Evolutionary conservation across 2,113 vertebrate genomes (phyloP).

Genomic region (Tyto alba): DNA sequence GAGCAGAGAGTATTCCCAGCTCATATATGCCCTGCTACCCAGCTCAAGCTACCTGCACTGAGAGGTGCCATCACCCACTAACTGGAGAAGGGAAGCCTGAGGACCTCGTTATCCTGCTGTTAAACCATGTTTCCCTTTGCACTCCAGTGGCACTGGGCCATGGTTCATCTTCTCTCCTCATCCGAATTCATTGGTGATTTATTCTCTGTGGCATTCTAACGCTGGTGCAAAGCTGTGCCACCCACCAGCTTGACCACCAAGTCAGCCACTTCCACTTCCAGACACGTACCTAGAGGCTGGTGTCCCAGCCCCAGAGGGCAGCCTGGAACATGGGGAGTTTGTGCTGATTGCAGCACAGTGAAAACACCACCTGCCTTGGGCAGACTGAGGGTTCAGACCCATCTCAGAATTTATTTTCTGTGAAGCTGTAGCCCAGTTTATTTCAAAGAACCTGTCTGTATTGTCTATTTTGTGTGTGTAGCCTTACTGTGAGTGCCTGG

Average conservation of each 20-base stretch:
- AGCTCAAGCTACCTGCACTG: not conserved
- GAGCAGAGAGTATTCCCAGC: not conserved
- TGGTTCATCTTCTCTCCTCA: not conserved
- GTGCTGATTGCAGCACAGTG: not conserved
- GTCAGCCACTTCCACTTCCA: not conserved
- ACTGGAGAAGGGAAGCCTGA: not conserved
- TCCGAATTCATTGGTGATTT: not conserved
- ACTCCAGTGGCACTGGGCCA: not conserved
- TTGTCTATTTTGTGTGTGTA: not conserved
- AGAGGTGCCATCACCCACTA: not conserved
- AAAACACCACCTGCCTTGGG: not conserved
- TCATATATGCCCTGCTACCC: not conserved
- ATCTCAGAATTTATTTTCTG: not conserved
- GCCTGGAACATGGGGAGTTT: fast-evolving
- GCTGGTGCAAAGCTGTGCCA: not conserved
- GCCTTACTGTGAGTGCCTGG: not conserved
- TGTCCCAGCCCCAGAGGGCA: not conserved
- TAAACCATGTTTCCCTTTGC: not conserved
- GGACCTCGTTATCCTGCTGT: not conserved
- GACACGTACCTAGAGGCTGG: not conserved
- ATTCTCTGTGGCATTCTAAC: not conserved
- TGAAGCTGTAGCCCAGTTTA: not conserved
- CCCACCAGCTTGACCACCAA: not conserved
- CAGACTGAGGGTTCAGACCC: not conserved
- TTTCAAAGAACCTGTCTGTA: not conserved